Evolutionary conservation across 92 coral and sea anemone genomes (phyloP).

Genomic region (Siderastrea radians): DNA sequence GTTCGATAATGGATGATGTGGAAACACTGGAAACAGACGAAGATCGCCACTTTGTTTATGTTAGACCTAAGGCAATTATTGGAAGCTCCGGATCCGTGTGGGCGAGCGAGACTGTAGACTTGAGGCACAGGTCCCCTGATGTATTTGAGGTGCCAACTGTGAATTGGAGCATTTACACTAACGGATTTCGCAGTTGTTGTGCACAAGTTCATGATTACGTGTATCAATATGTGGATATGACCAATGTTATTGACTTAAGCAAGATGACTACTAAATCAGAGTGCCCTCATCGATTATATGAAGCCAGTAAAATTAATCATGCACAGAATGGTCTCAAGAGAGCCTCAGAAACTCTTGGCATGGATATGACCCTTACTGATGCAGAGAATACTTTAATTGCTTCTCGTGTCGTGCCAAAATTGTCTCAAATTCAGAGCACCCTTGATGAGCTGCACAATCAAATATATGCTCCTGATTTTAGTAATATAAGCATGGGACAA

Average conservation of each 20-base stretch:
- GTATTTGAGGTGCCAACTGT: background rate
- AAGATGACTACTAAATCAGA: background rate
- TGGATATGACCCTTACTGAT: background rate
- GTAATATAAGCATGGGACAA: background rate
- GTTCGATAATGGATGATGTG: background rate
- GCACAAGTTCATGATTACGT: background rate
- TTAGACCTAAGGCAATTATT: constrained; percentile 32
- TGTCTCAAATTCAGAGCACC: background rate
- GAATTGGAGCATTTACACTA: background rate
- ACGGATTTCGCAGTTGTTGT: background rate
- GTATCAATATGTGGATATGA: background rate
- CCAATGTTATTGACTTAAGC: background rate
- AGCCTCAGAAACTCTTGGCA: background rate
- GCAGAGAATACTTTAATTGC: background rate
- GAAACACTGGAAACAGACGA: background rate
- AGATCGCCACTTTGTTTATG: constrained; percentile 29
- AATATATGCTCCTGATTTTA: no score
- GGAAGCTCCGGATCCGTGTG: constrained; percentile 26
- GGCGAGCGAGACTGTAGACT: constrained; percentile 15
- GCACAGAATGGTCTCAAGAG: background rate
- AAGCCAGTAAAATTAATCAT: background rate
- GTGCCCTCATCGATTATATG: background rate
- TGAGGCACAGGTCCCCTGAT: constrained; percentile 19
- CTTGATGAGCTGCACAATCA: no score
- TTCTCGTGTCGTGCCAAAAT: background rate